Percentiles rank a stretch among this genome's conserved stretches.
Evolutionary conservation across 2,797 vertebrate genomes (phyloP).

Genomic region (Martes flavigula): DNA sequence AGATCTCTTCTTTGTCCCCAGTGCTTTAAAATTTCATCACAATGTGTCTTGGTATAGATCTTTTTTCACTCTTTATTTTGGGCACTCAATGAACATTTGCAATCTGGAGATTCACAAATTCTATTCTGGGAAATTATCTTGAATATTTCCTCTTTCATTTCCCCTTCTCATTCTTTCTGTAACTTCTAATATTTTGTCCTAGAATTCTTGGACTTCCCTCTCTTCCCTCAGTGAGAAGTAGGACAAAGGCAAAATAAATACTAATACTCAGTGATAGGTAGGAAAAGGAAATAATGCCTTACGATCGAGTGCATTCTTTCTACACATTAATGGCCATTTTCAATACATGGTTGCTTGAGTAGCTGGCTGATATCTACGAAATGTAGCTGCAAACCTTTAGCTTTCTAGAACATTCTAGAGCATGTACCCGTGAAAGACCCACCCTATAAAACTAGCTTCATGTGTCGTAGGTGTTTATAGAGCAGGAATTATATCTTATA

Average conservation of each 20-base stretch:
- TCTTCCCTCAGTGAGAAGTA: background rate
- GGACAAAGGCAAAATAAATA: background rate
- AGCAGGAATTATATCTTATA: background rate
- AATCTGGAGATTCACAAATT: background rate
- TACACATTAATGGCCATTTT: background rate
- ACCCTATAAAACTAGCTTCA: background rate
- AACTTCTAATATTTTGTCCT: background rate
- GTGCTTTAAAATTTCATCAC: background rate
- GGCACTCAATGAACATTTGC: background rate
- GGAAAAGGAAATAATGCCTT: background rate
- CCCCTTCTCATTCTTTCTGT: background rate
- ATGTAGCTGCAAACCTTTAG: background rate
- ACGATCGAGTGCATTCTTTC: background rate
- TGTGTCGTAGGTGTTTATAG: background rate
- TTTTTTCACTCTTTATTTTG: background rate
- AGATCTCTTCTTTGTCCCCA: background rate
- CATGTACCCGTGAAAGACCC: background rate
- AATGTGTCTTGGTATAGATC: background rate
- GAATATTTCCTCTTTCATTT: background rate
- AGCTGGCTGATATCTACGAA: background rate
- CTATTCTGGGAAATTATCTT: background rate
- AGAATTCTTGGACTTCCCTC: background rate
- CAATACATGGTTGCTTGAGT: background rate
- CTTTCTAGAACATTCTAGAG: background rate
- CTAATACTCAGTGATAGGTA: background rate